Evolutionary conservation across 1,140 invertebrate genomes (phyloP).

Genomic region (Micrasema longulum): DNA sequence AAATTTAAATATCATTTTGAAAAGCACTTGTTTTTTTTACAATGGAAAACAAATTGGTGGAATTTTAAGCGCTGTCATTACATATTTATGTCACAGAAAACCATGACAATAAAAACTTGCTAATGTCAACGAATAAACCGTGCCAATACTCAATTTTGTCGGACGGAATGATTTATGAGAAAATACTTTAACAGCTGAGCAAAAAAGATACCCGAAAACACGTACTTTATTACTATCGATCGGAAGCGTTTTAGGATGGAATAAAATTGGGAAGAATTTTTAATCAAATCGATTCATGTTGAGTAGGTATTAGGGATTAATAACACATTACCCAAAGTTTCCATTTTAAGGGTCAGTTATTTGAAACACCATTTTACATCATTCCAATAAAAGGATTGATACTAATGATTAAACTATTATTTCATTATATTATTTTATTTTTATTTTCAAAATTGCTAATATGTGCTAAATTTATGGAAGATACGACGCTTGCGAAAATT

Average conservation of each 20-base stretch:
- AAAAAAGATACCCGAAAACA: constrained; percentile 6
- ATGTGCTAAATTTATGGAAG: too few species aligned
- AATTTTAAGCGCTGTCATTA: constrained; percentile 1
- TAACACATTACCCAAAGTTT: not conserved
- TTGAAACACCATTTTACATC: too few species aligned
- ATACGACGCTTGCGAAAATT: too few species aligned
- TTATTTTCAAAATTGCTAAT: too few species aligned
- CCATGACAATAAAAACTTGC: constrained; percentile 32
- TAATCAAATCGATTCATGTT: not conserved
- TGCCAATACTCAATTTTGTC: constrained; percentile 15
- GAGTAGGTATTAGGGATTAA: not conserved
- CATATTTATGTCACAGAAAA: constrained; percentile 30
- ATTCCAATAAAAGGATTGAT: too few species aligned
- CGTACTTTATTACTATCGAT: not conserved
- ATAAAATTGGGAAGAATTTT: not conserved
- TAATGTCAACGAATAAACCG: constrained; percentile 35
- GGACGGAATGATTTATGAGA: constrained; percentile 16
- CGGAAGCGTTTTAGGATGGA: not conserved
- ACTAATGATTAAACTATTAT: too few species aligned
- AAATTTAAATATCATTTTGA: too few species aligned
- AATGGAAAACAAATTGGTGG: not conserved
- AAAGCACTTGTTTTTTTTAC: constrained; percentile 1
- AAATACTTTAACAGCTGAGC: constrained; percentile 22
- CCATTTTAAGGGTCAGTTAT: too few species aligned
- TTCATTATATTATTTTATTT: too few species aligned